phyloP scores from a whole-genome alignment of 2,113 vertebrate genomes.

The Lucifuga dentata region DNA sequence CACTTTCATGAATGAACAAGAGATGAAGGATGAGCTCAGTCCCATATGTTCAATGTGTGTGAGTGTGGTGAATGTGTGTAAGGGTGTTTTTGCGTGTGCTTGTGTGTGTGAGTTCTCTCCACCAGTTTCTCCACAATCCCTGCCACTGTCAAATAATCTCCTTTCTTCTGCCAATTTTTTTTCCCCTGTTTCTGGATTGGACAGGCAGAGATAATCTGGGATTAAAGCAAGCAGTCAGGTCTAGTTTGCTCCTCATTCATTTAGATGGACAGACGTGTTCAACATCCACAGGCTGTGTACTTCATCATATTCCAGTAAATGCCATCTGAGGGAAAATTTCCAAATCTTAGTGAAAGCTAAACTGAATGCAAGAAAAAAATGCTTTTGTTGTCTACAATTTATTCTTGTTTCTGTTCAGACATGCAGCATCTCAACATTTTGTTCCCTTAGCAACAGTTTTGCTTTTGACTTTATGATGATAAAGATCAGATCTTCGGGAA shows the following conservation, averaged over 20 bases:
- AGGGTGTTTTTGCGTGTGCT: background rate
- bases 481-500: background rate
- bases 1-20: background rate
- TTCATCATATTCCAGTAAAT: slow-evolving; percentile 39
- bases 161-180: slow-evolving; percentile 74
- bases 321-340: slow-evolving; percentile 12
- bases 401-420: too few species aligned
- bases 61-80: background rate
- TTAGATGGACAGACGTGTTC: slow-evolving; percentile 51
- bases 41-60: background rate
- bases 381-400: background rate
- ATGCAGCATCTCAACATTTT: too few species aligned
- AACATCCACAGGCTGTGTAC: slow-evolving; percentile 46
- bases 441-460: background rate
- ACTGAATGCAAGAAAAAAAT: background rate
- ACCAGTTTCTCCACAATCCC: slow-evolving; percentile 25
- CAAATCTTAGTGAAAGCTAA: slow-evolving; percentile 10
- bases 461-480: background rate
- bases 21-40: background rate
- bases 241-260: slow-evolving; percentile 65
- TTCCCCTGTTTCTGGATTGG: slow-evolving; percentile 72
- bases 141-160: slow-evolving; percentile 71
- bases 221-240: slow-evolving; percentile 71
- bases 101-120: slow-evolving; percentile 11
- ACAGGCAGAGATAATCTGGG: slow-evolving; percentile 76